Conservation (phyloP, 2,113 vertebrate genomes). For the Stegostoma tigrinum region DNA sequence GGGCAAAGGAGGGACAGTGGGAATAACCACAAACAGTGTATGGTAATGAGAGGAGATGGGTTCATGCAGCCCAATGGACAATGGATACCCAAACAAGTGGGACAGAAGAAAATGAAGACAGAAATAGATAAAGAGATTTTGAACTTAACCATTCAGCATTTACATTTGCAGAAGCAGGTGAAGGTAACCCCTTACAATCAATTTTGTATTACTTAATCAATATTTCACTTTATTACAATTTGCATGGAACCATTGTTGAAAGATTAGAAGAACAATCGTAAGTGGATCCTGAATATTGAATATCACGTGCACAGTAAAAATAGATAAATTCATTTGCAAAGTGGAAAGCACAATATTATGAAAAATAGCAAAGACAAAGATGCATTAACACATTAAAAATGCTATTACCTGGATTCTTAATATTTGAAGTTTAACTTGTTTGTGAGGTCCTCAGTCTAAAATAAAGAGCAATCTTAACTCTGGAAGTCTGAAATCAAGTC, state of each 20-base stretch:
- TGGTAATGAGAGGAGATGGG: no score
- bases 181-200: not conserved
- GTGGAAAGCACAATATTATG: not conserved
- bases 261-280: not conserved
- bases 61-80: no score
- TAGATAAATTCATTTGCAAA: not conserved
- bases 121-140: not conserved
- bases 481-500: not conserved
- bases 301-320: not conserved
- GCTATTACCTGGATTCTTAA: not conserved
- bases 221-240: not conserved
- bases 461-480: not conserved
- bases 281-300: not conserved
- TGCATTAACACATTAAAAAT: not conserved
- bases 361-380: not conserved
- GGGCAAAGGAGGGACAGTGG: no score
- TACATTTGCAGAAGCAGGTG: not conserved
- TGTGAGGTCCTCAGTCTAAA: not conserved
- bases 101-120: not conserved
- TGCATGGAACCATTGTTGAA: not conserved
- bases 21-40: no score
- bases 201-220: not conserved
- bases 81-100: no score
- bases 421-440: not conserved
- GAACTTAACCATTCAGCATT: not conserved